phyloP scores from a whole-genome alignment of 2,113 vertebrate genomes.

The Butastur rufipennis region DNA sequence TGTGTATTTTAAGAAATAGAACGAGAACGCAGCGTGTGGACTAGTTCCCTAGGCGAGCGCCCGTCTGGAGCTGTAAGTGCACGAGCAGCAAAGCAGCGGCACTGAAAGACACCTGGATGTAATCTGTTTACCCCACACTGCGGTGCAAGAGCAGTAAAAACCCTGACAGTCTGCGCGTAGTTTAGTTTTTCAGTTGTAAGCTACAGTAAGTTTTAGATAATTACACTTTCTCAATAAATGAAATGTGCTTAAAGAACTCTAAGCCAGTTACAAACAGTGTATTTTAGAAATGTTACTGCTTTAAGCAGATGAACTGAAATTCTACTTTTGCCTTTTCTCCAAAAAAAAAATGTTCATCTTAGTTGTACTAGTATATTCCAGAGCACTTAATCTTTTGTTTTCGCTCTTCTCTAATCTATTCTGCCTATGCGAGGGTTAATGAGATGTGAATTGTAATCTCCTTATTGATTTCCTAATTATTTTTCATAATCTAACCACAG shows the following conservation, averaged over 20 bases:
- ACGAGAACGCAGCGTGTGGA: not conserved
- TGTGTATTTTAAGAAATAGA: not conserved
- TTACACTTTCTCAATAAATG: not conserved
- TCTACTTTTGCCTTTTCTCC: not conserved
- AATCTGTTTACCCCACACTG: not conserved
- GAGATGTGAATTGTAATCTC: slow-evolving; percentile 38
- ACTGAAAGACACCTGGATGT: not conserved
- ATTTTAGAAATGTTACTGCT: not conserved
- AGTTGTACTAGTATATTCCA: not conserved
- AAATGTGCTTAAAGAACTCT: not conserved
- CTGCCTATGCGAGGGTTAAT: slow-evolving; percentile 18
- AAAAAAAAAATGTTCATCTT: not conserved
- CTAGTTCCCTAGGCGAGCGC: not conserved
- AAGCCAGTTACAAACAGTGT: not conserved
- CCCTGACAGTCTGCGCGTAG: not conserved
- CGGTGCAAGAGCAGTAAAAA: not conserved
- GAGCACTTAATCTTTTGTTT: not conserved
- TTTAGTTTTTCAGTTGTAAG: not conserved
- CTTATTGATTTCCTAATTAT: slow-evolving; percentile 47
- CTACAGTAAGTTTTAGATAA: not conserved
- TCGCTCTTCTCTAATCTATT: not conserved
- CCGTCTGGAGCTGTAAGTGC: not conserved
- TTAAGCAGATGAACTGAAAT: not conserved
- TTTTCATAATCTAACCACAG: slow-evolving; percentile 18
- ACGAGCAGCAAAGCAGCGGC: not conserved